Base-by-base conservation (phyloP, 2,797 vertebrate species). In the Parauchenoglanis ngamensis region DNA sequence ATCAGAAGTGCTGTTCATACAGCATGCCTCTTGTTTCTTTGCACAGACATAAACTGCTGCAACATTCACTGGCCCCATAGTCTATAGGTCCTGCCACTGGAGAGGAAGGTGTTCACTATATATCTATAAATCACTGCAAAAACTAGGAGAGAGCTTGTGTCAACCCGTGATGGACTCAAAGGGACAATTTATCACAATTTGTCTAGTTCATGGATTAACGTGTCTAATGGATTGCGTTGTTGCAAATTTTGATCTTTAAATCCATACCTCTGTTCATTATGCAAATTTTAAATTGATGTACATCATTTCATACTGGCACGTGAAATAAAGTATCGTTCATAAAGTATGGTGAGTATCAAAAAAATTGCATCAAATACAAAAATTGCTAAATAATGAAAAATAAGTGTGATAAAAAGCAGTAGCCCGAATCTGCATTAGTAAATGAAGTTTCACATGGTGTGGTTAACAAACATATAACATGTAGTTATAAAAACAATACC, bases 1-100 rank as follows among this genome's bases (percentile, higher is more conserved):
- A 68, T 84, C 57, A 79, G 83, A 88, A 90, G 84, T 87, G 79
- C 83, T 81, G 79, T 88, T 85, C 49, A 87, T 89, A 75, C 80
- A 23, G 54, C 84, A 80, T 78, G 86, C 77, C 76, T 88, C 49
- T 91, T 91, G 83, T 87, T 88, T 78, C 80, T 85, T 76, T 46
- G 19, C 67, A 81, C 73, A 88, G 65, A 84, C 81, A 77, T 56
- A 19, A 85, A 75, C 44, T 65, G 65, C 54, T 61, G 40, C 44
- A 59, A 40, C 61, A 68, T 67, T 52, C 25, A n/a, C 10, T 19
- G 68, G 19, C 56, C 40, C 57, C 25, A 44, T 25, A 63, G 35
- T 61, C 17, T 59, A 68, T 40, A 59, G 54, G 21, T 57, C 13
- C 21, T 54, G 23, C 82, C 25, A 56, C 35, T 31, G n/a, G 61